phyloP scores from a whole-genome alignment of 2,888 invertebrate genomes.

The Tachystola acroxantha region DNA sequence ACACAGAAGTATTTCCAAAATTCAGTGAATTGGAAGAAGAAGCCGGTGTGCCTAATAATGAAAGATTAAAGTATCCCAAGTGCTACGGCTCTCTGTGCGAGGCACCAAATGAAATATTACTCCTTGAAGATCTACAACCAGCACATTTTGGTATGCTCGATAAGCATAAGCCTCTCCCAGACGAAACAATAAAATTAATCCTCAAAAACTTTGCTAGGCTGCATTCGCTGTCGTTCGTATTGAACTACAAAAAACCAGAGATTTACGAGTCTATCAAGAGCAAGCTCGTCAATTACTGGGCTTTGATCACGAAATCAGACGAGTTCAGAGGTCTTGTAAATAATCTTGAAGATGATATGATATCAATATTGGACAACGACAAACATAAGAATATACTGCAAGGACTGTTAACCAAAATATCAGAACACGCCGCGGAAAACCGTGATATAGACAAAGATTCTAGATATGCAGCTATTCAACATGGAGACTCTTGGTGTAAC shows the following conservation, averaged over 20 bases:
- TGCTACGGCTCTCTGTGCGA: constrained; percentile 29
- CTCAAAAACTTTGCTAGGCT: constrained; percentile 29
- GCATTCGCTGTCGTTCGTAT: constrained; percentile 30
- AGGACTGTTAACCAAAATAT: neutral
- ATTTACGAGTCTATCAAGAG: constrained; percentile 15
- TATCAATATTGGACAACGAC: neutral
- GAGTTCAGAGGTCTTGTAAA: neutral
- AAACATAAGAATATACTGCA: neutral
- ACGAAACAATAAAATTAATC: constrained; percentile 18
- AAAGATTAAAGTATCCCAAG: constrained; percentile 24
- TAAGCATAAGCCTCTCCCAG: constrained; percentile 13
- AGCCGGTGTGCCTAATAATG: constrained; percentile 22
- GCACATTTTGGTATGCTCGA: constrained; percentile 26
- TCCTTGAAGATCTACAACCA: constrained; percentile 35
- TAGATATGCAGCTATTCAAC: constrained; percentile 18
- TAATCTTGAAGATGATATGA: constrained; percentile 5
- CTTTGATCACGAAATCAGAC: neutral
- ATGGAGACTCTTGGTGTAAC: constrained; percentile 26
- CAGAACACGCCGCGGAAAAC: neutral
- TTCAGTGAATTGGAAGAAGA: constrained; percentile 23
- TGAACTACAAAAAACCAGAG: constrained; percentile 27
- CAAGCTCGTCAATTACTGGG: constrained; percentile 14
- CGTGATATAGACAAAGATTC: constrained; percentile 8
- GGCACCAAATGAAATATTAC: constrained; percentile 30
- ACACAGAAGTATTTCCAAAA: constrained; percentile 28